Evolutionary conservation across 35 echinoderm and acorn worm species (phyloP).

Genomic region (Holothuria glaberrima): DNA sequence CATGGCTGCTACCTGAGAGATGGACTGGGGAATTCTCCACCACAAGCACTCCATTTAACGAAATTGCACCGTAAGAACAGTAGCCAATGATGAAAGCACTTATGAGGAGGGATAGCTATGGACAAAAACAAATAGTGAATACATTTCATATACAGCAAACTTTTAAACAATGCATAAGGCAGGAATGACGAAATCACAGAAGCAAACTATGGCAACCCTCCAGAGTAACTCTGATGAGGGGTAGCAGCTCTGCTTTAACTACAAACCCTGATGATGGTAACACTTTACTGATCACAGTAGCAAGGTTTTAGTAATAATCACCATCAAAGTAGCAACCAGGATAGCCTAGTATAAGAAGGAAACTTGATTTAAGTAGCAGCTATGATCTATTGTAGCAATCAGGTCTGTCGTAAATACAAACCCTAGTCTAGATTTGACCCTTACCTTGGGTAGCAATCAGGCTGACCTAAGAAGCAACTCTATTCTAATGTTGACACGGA

Average conservation of each 20-base stretch:
- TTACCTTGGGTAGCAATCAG: too few species aligned
- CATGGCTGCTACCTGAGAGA: constrained; percentile 26
- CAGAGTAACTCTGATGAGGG: too few species aligned
- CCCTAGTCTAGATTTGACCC: neutral
- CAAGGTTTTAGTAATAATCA: too few species aligned
- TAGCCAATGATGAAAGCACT: constrained; percentile 26
- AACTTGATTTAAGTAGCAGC: neutral
- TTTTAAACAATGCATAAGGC: neutral
- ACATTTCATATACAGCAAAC: neutral
- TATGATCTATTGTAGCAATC: neutral
- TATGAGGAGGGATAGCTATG: neutral
- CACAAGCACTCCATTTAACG: constrained; percentile 30
- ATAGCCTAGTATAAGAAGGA: neutral
- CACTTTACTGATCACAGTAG: too few species aligned
- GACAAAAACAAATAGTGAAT: neutral
- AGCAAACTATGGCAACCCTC: too few species aligned
- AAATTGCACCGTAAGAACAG: constrained; percentile 26
- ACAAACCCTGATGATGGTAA: too few species aligned
- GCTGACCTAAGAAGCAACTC: too few species aligned
- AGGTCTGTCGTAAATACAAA: too few species aligned
- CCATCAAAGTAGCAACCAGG: neutral
- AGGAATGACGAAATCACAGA: too few species aligned
- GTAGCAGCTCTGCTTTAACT: too few species aligned
- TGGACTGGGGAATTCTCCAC: constrained; percentile 35
- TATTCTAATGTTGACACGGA: too few species aligned